These are phyloP conservation scores for Zeuzera pyrina DNA, from an alignment of 2,888 invertebrate genomes.

Conservation along the genomic window DNA sequence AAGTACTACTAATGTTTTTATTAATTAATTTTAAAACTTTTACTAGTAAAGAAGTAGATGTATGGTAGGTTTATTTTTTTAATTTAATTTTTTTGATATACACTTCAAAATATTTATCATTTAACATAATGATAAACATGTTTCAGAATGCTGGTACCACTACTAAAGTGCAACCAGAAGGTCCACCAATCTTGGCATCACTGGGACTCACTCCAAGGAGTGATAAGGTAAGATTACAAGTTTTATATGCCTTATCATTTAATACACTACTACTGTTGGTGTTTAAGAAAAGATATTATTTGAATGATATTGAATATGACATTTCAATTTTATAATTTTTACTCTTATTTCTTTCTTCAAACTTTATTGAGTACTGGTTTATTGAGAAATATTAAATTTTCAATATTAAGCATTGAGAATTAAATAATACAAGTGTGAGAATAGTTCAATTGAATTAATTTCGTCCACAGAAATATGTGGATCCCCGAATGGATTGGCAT, in stretches of 20 bases:
- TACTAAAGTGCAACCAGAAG: slow-evolving; percentile 58
- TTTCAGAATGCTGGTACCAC: slow-evolving; percentile 48
- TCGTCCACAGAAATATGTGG: slow-evolving; percentile 65
- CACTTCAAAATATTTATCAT: too few species aligned
- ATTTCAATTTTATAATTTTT: slow-evolving; percentile 16
- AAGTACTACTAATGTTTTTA: too few species aligned
- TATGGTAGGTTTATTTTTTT: too few species aligned
- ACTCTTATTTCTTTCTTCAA: neutral
- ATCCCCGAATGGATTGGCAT: slow-evolving; percentile 67
- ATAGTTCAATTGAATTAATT: slow-evolving; percentile 63
- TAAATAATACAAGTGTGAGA: slow-evolving; percentile 31
- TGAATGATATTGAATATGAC: slow-evolving; percentile 26
- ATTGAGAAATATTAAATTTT: neutral
- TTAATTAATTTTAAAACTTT: too few species aligned
- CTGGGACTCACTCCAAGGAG: slow-evolving; percentile 67
- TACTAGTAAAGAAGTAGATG: too few species aligned
- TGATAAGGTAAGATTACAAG: slow-evolving; percentile 64
- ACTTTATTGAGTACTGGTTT: slow-evolving; percentile 2
- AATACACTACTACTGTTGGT: slow-evolving; percentile 14
- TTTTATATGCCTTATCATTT: slow-evolving; percentile 26
- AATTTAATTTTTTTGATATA: too few species aligned
- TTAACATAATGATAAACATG: slow-evolving; percentile 1
- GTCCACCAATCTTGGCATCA: slow-evolving; percentile 67
- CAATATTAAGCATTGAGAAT: slow-evolving; percentile 7
- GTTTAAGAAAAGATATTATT: slow-evolving; percentile 18